Percentiles rank a stretch among this genome's conserved stretches.
Evolutionary conservation across 2,113 vertebrate genomes (phyloP).

Genomic region (Noturus placidus): DNA sequence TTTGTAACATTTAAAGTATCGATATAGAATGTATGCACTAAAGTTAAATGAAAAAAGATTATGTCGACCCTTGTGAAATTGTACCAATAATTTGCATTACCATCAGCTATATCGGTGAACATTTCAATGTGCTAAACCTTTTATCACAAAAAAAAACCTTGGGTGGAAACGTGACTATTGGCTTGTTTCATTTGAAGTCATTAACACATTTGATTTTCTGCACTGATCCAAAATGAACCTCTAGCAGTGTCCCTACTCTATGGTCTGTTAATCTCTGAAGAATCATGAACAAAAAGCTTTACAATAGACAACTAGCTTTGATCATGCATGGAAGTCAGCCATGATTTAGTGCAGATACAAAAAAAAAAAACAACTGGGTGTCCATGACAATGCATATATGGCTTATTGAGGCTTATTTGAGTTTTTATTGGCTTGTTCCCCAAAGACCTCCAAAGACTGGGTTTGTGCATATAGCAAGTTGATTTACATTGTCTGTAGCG

Average conservation of each 20-base stretch:
- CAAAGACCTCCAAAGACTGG: neutral
- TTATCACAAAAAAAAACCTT: too few species aligned
- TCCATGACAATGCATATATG: slow-evolving; percentile 46
- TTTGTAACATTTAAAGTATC: too few species aligned
- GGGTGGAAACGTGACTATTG: neutral
- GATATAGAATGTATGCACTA: too few species aligned
- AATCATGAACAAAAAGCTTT: slow-evolving; percentile 64
- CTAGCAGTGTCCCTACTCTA: neutral
- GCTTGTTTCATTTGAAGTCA: slow-evolving; percentile 32
- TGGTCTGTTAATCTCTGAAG: slow-evolving; percentile 33
- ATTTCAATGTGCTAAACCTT: too few species aligned
- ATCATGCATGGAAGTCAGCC: neutral
- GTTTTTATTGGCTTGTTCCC: neutral
- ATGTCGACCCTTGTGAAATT: too few species aligned
- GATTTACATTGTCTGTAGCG: neutral
- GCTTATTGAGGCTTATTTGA: neutral
- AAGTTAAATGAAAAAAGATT: too few species aligned
- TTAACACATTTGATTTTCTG: slow-evolving; percentile 53
- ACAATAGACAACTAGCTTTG: slow-evolving; percentile 29
- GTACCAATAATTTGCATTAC: too few species aligned
- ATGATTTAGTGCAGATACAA: neutral
- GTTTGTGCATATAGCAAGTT: neutral
- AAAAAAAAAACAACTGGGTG: slow-evolving; percentile 23
- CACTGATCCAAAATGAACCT: slow-evolving; percentile 1
- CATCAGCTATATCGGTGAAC: too few species aligned